A percentile compares a stretch with the other conserved stretches of the same genome.
These are phyloP conservation scores for Mus caroli DNA, from an alignment of 2,797 vertebrate species.

Conservation along the genomic window DNA sequence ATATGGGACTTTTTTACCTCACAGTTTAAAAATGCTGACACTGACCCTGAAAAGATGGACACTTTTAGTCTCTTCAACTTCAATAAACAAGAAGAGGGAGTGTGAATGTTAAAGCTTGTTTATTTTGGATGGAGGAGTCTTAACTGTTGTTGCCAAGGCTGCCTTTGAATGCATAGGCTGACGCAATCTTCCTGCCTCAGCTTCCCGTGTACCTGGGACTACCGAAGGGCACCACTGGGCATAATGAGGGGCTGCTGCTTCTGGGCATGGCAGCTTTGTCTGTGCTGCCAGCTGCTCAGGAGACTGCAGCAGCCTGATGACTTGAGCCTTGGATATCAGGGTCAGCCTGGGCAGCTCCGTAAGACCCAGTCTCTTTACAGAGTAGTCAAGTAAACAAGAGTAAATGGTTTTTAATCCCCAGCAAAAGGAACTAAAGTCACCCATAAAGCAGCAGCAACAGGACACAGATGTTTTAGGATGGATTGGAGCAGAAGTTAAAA, in stretches of 20 bases:
- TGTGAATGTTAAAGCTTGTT: not conserved
- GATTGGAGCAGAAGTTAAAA: constrained; percentile 1
- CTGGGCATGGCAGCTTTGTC: not conserved
- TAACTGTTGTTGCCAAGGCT: not conserved
- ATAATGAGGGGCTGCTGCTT: not conserved
- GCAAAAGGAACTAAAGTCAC: not conserved
- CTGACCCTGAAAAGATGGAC: constrained; percentile 14
- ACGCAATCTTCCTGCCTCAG: not conserved
- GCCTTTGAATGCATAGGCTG: not conserved
- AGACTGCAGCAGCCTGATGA: not conserved
- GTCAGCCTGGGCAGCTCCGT: not conserved
- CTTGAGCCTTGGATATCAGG: not conserved
- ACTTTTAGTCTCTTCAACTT: constrained; percentile 39
- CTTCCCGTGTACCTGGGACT: not conserved
- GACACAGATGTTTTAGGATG: not conserved
- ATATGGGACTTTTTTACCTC: not conserved
- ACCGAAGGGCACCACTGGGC: not conserved
- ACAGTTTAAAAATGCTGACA: not conserved
- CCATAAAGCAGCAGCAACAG: not conserved
- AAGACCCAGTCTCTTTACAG: not conserved
- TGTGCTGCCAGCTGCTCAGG: not conserved
- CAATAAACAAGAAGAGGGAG: not conserved
- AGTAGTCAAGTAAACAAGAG: not conserved
- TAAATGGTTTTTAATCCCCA: not conserved
- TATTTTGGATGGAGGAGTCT: not conserved